These are phyloP conservation scores for Hydractinia symbiolongicarpus DNA, from an alignment of 30 jellyfish, hydroid and myxozoan species.

Conservation along the genomic window DNA sequence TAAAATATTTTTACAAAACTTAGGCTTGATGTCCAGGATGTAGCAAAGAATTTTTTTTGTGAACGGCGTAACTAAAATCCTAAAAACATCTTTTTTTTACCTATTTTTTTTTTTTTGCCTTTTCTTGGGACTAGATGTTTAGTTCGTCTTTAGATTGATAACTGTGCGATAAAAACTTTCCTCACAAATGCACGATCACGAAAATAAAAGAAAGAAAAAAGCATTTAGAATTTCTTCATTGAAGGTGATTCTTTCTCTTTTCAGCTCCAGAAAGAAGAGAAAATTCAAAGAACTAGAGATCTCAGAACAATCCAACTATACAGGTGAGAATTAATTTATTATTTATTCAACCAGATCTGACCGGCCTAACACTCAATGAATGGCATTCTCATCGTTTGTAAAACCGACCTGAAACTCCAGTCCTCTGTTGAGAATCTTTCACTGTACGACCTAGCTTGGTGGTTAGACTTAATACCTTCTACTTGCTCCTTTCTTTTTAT, in stretches of 20 bases:
- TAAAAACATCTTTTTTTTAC: not conserved
- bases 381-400: too few relatives aligned
- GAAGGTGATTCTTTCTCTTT: not conserved
- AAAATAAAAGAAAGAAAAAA: too few relatives aligned
- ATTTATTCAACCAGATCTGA: too few relatives aligned
- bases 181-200: too few relatives aligned
- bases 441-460: too few relatives aligned
- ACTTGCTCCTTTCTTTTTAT: too few relatives aligned
- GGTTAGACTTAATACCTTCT: too few relatives aligned
- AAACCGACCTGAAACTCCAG: too few relatives aligned
- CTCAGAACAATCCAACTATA: constrained; percentile 84
- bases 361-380: too few relatives aligned
- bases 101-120: not conserved
- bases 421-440: too few relatives aligned
- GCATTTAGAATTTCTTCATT: too few relatives aligned
- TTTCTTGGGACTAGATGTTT: not conserved
- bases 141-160: not conserved
- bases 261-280: constrained; percentile 89
- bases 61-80: not conserved
- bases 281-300: constrained; percentile 90
- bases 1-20: not conserved
- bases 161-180: not conserved
- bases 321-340: constrained; percentile 37
- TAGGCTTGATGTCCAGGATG: not conserved
- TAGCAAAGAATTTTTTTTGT: not conserved